phyloP scores from a whole-genome alignment of 2,113 vertebrate species.

The Catharus fuscescens region DNA sequence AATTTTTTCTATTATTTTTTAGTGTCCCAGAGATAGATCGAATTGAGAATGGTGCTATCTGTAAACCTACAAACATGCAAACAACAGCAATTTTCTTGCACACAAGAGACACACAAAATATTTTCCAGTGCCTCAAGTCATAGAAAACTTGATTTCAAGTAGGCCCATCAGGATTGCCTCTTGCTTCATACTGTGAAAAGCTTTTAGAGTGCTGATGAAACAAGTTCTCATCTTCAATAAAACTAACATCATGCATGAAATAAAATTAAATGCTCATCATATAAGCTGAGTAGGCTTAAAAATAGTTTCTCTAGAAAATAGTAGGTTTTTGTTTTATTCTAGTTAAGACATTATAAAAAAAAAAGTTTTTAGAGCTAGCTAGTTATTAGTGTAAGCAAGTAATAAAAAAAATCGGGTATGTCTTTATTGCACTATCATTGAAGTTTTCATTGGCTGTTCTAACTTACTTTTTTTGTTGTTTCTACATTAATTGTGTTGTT shows the following conservation, averaged over 20 bases:
- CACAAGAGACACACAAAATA: neutral
- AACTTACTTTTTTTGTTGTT: neutral
- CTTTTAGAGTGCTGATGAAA: neutral
- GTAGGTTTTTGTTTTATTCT: neutral
- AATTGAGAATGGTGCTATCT: neutral
- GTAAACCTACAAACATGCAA: neutral
- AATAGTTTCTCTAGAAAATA: neutral
- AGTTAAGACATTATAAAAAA: neutral
- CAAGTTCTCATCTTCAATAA: neutral
- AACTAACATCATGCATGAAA: neutral
- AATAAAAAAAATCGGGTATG: neutral
- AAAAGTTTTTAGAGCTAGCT: neutral
- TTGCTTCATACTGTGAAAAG: neutral
- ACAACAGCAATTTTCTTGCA: neutral
- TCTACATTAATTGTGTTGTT: neutral
- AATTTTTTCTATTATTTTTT: neutral
- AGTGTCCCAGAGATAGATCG: neutral
- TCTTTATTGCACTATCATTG: neutral
- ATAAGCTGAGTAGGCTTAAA: neutral
- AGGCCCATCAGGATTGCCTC: neutral
- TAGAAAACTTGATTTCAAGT: neutral
- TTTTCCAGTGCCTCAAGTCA: neutral
- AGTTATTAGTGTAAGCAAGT: neutral
- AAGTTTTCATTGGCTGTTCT: neutral
- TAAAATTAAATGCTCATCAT: neutral